Evolutionary conservation across 2,113 vertebrate genomes (phyloP), one percentile per base, ranked within the genome.

Genomic region (Ibidorhyncha struthersii): DNA sequence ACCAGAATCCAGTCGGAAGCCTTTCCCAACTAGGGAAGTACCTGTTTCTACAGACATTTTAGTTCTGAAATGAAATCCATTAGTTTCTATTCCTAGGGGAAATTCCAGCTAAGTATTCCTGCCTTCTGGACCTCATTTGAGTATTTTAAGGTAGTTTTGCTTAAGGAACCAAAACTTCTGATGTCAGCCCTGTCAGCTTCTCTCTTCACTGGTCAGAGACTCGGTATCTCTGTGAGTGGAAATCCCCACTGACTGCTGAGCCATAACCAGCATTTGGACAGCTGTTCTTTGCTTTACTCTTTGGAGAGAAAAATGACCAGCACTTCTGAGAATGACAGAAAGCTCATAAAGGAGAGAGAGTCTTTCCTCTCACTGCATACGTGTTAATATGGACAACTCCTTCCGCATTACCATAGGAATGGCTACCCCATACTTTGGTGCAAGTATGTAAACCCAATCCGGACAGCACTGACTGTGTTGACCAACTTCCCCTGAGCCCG

Each of bases 251-350:
- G 95, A 83, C 52, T 80, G 55, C 62, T 55, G 95, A 96, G 87
- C 83, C 66, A 36, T 77, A 74, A 81, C 61, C 67, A 96, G 23
- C 97, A 92, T 98, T 97, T 98, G 93, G 72, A 97, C 96, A 97
- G 97, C 95, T 98, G 97, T 71, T 96, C 86, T 76, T 77, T 36
- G 58, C 92, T 95, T 90, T 92, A 77, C 69, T 71, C 50, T 90
- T 87, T 55, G 82, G 72, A 91, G 66, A 76, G 76, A 40, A 94
- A 96, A 97, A 86, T 32, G 3, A 82, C 38, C 61, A 77, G 12
- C 32, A 34, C 82, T 93, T 95, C 94, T 78, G 94, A 91, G 74
- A 85, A 87, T 92, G 77, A 66, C 41, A 74, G 85, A 93, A 90
- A 95, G 71, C 55, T 78, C 90, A 96, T 65, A 82, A 89, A 90